Conservation (phyloP, 1,140 invertebrate genomes). For the Periplaneta americana region DNA sequence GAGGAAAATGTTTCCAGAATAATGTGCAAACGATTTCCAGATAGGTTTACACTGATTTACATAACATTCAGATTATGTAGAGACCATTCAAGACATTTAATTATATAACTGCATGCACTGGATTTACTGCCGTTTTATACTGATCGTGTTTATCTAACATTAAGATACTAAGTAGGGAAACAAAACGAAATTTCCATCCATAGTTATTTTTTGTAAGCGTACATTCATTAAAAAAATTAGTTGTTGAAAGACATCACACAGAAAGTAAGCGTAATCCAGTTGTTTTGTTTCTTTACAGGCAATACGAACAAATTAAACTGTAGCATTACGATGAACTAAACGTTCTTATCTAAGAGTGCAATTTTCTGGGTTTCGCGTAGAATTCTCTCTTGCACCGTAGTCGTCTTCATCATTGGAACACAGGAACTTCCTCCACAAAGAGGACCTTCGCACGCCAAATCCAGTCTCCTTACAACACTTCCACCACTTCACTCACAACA, state of each 20-base stretch:
- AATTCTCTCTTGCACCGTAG: not conserved
- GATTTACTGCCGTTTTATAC: not conserved
- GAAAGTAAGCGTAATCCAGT: slow-evolving; percentile 17
- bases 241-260: slow-evolving; percentile 11
- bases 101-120: not conserved
- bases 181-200: slow-evolving; percentile 4
- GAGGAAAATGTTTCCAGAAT: not conserved
- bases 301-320: not conserved
- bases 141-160: not conserved
- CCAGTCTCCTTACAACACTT: not conserved
- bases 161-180: not conserved
- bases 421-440: not conserved
- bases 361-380: not conserved
- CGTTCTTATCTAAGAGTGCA: not conserved
- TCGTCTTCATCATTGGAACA: not conserved
- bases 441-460: not conserved
- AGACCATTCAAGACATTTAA: not conserved
- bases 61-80: not conserved
- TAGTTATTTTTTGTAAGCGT: slow-evolving; percentile 1
- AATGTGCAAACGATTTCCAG: not conserved
- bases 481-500: not conserved
- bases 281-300: not conserved
- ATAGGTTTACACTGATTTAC: not conserved
- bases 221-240: slow-evolving; percentile 1
- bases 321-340: not conserved